Evolutionary conservation across 2,797 vertebrate species (phyloP).

Genomic region (Sylvilagus floridanus): DNA sequence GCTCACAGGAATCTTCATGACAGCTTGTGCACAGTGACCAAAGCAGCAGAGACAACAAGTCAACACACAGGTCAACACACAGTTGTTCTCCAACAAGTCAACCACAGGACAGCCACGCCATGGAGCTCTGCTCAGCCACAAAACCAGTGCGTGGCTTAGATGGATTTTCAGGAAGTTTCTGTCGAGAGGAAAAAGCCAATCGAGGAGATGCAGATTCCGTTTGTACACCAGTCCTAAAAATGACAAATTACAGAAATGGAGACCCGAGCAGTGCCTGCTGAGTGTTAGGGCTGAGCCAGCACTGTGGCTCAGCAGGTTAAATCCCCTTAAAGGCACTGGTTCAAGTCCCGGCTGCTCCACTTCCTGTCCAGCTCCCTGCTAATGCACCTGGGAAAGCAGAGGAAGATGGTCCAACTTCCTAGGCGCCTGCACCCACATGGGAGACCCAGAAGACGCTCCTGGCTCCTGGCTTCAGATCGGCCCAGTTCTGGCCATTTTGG

Average conservation of each 20-base stretch:
- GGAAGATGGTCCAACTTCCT: too few relatives aligned
- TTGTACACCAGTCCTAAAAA: neutral
- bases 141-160: neutral
- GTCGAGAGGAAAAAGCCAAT: neutral
- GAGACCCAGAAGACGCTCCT: too few relatives aligned
- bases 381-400: too few relatives aligned
- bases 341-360: too few relatives aligned
- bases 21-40: neutral
- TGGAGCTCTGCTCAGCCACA: neutral
- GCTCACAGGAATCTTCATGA: neutral
- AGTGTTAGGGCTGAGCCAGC: fast-evolving
- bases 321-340: too few relatives aligned
- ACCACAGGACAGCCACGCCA: neutral
- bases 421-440: too few relatives aligned
- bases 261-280: too few relatives aligned
- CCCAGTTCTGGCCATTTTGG: too few relatives aligned
- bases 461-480: too few relatives aligned
- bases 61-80: too few relatives aligned
- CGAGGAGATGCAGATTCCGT: neutral
- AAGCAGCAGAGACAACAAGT: neutral
- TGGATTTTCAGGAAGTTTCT: neutral
- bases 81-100: neutral
- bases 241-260: neutral
- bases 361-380: too few relatives aligned
- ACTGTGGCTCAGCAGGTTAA: too few relatives aligned